Percentiles rank a stretch among this genome's conserved stretches.
Conservation (phyloP, 1,140 invertebrate genomes). For the Megalonaias nervosa region DNA sequence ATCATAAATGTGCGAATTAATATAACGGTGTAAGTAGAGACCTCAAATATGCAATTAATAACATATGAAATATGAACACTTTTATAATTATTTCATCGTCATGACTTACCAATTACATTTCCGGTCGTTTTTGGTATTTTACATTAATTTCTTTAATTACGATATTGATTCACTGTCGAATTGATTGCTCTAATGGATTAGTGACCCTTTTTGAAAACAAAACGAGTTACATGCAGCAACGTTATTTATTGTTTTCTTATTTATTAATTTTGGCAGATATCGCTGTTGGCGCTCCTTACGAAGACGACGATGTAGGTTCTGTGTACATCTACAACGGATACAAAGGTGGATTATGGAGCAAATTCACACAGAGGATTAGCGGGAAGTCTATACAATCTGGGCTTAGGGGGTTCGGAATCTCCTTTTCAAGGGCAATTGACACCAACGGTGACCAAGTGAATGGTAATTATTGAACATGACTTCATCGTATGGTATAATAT, state of each 20-base stretch:
- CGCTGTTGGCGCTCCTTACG: conserved; percentile 93
- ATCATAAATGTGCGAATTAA: too few species aligned
- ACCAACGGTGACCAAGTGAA: too few species aligned
- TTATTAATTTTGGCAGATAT: conserved; percentile 76
- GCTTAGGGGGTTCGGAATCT: conserved; percentile 20
- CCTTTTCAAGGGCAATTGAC: conserved; percentile 3
- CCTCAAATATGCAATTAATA: too few species aligned
- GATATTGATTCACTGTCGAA: background rate
- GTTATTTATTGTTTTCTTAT: background rate
- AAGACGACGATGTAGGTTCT: conserved; percentile 79
- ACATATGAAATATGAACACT: too few species aligned
- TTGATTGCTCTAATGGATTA: background rate
- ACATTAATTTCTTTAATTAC: background rate
- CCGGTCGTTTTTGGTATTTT: background rate
- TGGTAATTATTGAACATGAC: too few species aligned
- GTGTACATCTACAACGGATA: conserved; percentile 92
- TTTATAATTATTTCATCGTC: background rate
- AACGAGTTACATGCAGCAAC: background rate
- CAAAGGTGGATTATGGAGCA: conserved; percentile 45
- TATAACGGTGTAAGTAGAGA: too few species aligned
- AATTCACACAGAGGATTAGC: conserved; percentile 28
- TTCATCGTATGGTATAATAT: too few species aligned
- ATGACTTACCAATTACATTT: background rate
- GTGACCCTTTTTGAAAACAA: background rate
- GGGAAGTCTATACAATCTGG: conserved; percentile 12